Evolutionary conservation across 2,888 invertebrate genomes (phyloP).

Genomic region (Glaucopsyche alexis): DNA sequence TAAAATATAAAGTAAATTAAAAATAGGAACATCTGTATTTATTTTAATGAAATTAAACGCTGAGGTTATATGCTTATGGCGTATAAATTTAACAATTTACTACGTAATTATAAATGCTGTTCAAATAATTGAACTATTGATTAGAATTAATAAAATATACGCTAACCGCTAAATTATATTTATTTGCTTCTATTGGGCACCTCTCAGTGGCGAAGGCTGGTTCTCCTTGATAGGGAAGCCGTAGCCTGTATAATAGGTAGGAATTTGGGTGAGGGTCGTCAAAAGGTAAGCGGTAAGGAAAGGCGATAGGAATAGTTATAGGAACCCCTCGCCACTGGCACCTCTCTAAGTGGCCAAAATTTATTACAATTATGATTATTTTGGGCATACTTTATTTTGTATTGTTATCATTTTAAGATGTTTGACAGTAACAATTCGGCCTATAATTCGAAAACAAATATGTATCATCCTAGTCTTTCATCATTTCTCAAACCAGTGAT

Average conservation of each 20-base stretch:
- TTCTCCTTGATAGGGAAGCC: too few species aligned
- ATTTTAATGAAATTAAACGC: constrained; percentile 8
- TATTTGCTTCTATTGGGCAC: neutral
- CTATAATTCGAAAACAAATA: neutral
- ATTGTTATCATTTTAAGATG: neutral
- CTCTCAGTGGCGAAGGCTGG: too few species aligned
- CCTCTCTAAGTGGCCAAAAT: neutral
- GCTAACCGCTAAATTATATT: neutral
- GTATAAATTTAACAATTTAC: neutral
- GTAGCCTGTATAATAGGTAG: too few species aligned
- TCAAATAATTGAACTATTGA: neutral
- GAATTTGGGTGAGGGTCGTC: too few species aligned
- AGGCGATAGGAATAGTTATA: too few species aligned
- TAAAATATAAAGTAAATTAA: constrained; percentile 2
- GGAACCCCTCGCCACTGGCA: too few species aligned
- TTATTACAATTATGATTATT: neutral
- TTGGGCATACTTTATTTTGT: neutral
- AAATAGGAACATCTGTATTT: constrained; percentile 25
- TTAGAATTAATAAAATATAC: neutral
- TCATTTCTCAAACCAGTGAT: neutral
- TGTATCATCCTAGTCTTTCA: constrained; percentile 1
- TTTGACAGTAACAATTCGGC: neutral
- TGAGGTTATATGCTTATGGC: constrained; percentile 12
- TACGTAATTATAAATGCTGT: constrained; percentile 5
- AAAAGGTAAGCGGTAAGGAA: too few species aligned